Percentiles rank a stretch among this genome's conserved stretches.
Conservation (phyloP, 2,113 vertebrate genomes). For the Podarcis raffonei region DNA sequence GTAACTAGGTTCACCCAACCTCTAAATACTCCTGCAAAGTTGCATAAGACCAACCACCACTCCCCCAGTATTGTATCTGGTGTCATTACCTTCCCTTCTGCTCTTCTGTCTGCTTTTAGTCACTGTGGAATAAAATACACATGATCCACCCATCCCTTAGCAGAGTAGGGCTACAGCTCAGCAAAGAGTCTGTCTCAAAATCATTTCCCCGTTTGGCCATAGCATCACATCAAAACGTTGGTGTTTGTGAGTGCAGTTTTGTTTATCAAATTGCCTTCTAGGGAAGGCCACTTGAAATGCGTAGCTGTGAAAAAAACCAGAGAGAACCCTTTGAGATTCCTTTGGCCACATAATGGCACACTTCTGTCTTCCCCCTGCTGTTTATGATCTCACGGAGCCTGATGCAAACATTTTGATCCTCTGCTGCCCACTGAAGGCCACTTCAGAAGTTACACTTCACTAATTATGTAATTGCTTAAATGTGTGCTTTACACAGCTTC, state of each 20-base stretch:
- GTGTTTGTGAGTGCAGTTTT: neutral
- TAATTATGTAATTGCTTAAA: neutral
- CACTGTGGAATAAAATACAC: no score
- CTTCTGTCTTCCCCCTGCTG: neutral
- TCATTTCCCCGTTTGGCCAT: neutral
- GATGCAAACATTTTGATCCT: neutral
- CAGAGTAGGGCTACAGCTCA: neutral
- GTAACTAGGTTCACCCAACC: no score
- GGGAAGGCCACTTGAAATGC: neutral
- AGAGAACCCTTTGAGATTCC: neutral
- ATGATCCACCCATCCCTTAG: no score
- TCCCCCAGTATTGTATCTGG: no score
- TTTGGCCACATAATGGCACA: neutral
- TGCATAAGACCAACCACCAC: no score
- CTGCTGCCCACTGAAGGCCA: conserved; percentile 13
- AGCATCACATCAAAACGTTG: neutral
- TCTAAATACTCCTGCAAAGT: no score
- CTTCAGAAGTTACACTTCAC: conserved; percentile 1
- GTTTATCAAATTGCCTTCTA: neutral
- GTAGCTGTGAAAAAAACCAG: neutral
- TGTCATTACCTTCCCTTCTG: no score
- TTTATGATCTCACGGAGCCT: neutral
- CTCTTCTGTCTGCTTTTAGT: no score
- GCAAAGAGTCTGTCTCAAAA: neutral
- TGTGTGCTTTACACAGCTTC: no score